These are phyloP conservation scores for Troilus luridus DNA, from an alignment of 2,888 invertebrate species.

Conservation along the genomic window DNA sequence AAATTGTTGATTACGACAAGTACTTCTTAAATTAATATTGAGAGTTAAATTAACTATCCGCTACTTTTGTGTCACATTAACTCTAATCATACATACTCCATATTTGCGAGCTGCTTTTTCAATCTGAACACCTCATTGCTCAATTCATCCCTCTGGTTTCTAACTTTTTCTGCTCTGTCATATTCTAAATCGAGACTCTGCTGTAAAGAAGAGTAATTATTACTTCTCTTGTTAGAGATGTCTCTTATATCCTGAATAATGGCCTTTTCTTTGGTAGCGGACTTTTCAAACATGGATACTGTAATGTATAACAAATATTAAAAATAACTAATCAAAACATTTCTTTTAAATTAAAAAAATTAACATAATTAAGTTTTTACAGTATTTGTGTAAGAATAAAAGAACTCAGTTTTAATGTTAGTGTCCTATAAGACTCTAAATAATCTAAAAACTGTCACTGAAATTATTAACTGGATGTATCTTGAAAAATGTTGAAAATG, in stretches of 20 bases:
- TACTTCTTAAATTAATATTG: background rate
- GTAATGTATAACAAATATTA: background rate
- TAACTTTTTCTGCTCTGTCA: constrained; percentile 10
- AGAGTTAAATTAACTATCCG: background rate
- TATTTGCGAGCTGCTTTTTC: background rate
- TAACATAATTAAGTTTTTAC: background rate
- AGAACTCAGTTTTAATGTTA: background rate
- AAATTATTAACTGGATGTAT: no score
- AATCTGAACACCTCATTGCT: background rate
- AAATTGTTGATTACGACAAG: background rate
- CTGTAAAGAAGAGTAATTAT: background rate
- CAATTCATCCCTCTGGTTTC: background rate
- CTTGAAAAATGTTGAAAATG: no score
- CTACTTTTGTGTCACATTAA: background rate
- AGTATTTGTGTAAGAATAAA: background rate
- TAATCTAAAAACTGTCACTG: no score
- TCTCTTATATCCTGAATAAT: constrained; percentile 21
- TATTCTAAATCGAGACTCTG: background rate
- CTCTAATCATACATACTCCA: constrained; percentile 7
- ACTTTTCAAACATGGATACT: background rate
- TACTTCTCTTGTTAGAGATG: background rate
- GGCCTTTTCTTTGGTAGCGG: background rate
- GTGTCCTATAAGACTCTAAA: background rate
- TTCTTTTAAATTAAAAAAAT: background rate
- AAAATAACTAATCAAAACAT: background rate